Base-by-base conservation (phyloP, 1,140 invertebrate genomes). In the Drosophila virilis region DNA sequence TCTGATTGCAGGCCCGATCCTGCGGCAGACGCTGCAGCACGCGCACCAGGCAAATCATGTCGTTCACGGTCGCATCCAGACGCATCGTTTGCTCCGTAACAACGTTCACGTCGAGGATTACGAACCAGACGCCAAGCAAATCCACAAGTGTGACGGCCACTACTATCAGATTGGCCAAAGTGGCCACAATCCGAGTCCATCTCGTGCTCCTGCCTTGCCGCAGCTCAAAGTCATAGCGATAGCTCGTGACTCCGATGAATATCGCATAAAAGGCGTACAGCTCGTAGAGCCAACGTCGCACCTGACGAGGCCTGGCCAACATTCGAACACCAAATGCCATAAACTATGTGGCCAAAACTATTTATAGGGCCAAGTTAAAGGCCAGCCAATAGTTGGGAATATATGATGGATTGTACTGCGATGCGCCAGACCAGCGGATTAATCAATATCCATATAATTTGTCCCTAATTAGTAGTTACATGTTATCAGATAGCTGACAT, bases 171-270 rank as follows among this genome's bases (percentile, higher is more conserved):
- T 74, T 74, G 2, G 51, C 38, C 6, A 70, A 8, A 37, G 15
- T 15, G 8, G 72, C 67, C 0, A 74, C 15, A 3, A 52, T 3
- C 3, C 70, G 42, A 0, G 45, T 58, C 66, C 64, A 70, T 10
- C 35, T 52, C 1, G 40, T 40, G 1, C 13, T 58, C 5, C 0
- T 57, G 6, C 58, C 64, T 5, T 10, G 57, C 7, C n/a, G 38
- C 28, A 2, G 38, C 0, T 9, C 13, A 6, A 45, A 52, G 32
- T 70, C 67, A 9, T 74, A 74, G 58, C 72, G 67, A 64, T 74
- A 74, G 58, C 66, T 52, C 3, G 66, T 70, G 7, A 37, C 45
- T 0, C 72, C 72, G 38, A 59, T 51, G 13, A 70, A 52, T 51
- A 74, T 74, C 15, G 67, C 59, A 64, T 22, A 74, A 28, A 42